A percentile compares a stretch with the other conserved stretches of the same genome.
phyloP scores from a whole-genome alignment of 1,140 invertebrate genomes.

The Hyles euphorbiae region DNA sequence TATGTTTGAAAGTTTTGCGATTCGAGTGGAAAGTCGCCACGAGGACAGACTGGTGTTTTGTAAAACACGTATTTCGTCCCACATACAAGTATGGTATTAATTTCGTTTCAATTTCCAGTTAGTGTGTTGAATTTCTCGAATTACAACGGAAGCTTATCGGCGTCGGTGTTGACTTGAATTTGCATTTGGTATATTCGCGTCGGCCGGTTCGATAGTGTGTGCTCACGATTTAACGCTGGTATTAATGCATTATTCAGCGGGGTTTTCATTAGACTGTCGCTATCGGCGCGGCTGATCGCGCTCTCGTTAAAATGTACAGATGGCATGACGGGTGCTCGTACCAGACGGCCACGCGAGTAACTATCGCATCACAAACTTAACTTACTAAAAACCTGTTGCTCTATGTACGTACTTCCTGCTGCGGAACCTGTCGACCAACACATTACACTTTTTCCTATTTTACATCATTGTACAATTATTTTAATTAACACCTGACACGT shows the following conservation, averaged over 20 bases:
- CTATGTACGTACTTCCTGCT: too few relatives aligned
- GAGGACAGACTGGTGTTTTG: slow-evolving; percentile 10
- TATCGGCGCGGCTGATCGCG: slow-evolving; percentile 65
- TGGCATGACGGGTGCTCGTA: slow-evolving; percentile 71
- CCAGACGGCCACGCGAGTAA: slow-evolving; percentile 48
- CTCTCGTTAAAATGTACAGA: slow-evolving; percentile 73
- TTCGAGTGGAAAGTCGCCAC: background rate
- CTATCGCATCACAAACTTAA: slow-evolving; percentile 32
- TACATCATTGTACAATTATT: too few relatives aligned
- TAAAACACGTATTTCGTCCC: background rate
- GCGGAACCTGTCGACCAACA: too few relatives aligned
- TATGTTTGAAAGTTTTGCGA: too few relatives aligned
- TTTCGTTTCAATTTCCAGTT: slow-evolving; percentile 33
- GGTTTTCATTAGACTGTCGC: slow-evolving; percentile 70
- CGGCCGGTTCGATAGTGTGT: slow-evolving; percentile 59
- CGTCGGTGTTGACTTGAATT: slow-evolving; percentile 64
- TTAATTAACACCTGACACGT: too few relatives aligned
- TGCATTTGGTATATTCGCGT: slow-evolving; percentile 68
- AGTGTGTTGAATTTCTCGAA: slow-evolving; percentile 52
- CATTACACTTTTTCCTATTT: too few relatives aligned
- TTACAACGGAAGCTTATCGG: slow-evolving; percentile 61
- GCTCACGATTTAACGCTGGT: slow-evolving; percentile 73
- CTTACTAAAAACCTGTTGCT: slow-evolving; percentile 27
- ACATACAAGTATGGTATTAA: slow-evolving; percentile 11
- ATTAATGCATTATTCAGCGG: slow-evolving; percentile 74